Evolutionary conservation across 2,888 invertebrate genomes (phyloP), one percentile per base, ranked within the genome.

Genomic region (Leptopilina drosophilae): DNA sequence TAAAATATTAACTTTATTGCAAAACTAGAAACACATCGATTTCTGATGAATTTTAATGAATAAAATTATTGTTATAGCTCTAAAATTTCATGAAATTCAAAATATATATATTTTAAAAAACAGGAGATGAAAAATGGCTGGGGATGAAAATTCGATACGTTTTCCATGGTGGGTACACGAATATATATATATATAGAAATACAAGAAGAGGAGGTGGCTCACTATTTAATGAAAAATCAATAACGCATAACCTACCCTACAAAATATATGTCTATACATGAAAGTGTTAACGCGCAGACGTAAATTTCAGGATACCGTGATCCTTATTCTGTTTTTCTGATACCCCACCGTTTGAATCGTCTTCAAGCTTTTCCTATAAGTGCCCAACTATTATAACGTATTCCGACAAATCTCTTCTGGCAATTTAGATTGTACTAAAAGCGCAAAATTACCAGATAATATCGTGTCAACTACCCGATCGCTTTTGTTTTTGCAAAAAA

Each of bases 271-370:
- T 20, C 20, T 20, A 56, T n/a, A 14, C 26, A 69, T 69, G 6
- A 53, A 53, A 49, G 26, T 12, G 42, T 9, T 8, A 62, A 15
- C 62, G 76, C 76, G 76, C 76, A 76, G 64, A 26, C 64, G 76
- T 64, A 14, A 5, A 42, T 62, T 65, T 33, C 56, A 62, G 59
- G 67, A 67, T 12, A 69, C 69, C 79, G 8, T n/a, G 56, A 64
- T 65, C 67, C 76, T 49, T n/a, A n/a, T 87, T 80, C 85, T 87
- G 86, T 76, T 87, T 78, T 76, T 87, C 88, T 87, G 86, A 76
- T 77, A 40, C 78, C 78, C 15, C 64, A 84, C 84, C 87, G 84
- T 87, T 85, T 84, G 83, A 82, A 85, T 85, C 86, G 85, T 87
- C 86, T 87, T 87, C 87, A 83, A 87, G 85, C 84, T 79, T 75